Evolutionary conservation across 2,113 vertebrate genomes (phyloP), one percentile per base, ranked within the genome.

Genomic region (Okapia johnstoni): DNA sequence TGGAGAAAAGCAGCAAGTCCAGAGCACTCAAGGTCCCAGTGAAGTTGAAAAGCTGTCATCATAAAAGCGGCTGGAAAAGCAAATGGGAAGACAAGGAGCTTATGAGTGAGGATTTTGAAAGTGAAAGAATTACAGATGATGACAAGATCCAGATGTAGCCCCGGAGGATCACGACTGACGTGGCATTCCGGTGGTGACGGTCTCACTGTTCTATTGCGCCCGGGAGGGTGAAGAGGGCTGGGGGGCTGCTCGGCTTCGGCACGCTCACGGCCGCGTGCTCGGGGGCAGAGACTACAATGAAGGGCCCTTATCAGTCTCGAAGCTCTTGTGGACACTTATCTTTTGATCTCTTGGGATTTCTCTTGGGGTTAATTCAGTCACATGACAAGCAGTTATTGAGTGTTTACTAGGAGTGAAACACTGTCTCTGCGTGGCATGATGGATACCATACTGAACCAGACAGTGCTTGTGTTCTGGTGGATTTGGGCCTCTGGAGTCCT

Each of bases 131-230:
- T 76, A 85, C 17, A 77, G n/a, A 46, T 85, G 77, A 46, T 58
- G 11, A 21, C 28, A 50, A 52, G 5, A 55, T 30, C 25, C 10
- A 77, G 25, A 28, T 13, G 13, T 6, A 33, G 2, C 25, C 55
- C 5, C 76, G 46, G 61, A 77, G 84, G 19, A 7, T 26, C 25
- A 16, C 6, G 21, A 7, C 11, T 25, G 57, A 12, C 14, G 9
- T 52, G 40, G 48, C 8, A 0, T 10, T 6, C 1, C 3, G 54
- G 26, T 12, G 14, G 10, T 43, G 25, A 40, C 2, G 30, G 6
- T 4, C n/a, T 91, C 60, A 30, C 8, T 21, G 25, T 48, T 55
- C 61, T 48, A 17, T 84, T 23, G 7, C 2, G 13, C 19, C 16
- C 1, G 6, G 33, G 33, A 50, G 26, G 5, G 63, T 12, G 5